Evolutionary conservation across 2,797 vertebrate genomes (phyloP).

Genomic region (Picus viridis): DNA sequence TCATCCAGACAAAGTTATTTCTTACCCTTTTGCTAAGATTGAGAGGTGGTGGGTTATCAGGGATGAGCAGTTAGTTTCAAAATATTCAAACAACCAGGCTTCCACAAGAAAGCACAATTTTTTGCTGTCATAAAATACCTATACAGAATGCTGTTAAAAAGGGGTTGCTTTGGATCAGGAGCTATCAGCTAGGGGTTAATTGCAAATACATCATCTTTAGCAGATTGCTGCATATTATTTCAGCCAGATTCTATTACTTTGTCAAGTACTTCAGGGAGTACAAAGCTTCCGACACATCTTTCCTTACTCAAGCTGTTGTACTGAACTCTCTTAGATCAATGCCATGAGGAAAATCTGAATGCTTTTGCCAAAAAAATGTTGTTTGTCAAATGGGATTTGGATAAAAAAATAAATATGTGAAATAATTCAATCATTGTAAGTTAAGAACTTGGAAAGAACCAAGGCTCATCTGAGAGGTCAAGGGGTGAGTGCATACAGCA

Average conservation of each 20-base stretch:
- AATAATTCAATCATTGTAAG: neutral
- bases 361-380: neutral
- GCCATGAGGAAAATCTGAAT: neutral
- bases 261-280: neutral
- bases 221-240: neutral
- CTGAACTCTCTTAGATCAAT: neutral
- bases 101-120: neutral
- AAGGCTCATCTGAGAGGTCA: neutral
- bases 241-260: neutral
- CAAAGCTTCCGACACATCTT: neutral
- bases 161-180: neutral
- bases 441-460: neutral
- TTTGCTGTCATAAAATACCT: neutral
- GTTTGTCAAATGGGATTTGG: neutral
- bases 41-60: neutral
- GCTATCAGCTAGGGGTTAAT: conserved; percentile 40
- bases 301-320: neutral
- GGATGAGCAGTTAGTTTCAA: neutral
- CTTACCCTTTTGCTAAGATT: neutral
- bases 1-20: conserved; percentile 48
- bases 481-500: rapidly evolving
- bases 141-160: neutral
- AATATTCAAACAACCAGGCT: neutral
- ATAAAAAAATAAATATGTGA: neutral
- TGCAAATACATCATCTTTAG: conserved; percentile 31